Base-by-base conservation (phyloP, 1,140 invertebrate genomes). In the Drosophila suzukii region DNA sequence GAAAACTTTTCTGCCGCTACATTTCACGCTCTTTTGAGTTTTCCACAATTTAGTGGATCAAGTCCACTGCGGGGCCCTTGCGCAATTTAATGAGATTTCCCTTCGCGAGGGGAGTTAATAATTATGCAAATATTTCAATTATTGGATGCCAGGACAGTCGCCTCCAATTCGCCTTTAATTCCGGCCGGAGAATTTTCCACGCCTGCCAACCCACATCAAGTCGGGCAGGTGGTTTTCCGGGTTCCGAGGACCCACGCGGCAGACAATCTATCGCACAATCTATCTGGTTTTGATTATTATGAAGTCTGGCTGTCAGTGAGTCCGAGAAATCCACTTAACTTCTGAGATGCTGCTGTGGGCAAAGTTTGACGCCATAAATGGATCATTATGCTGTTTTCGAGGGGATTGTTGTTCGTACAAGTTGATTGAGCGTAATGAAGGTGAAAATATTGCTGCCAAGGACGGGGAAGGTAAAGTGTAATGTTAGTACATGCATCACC, bases 51-150 rank as follows among this genome's bases (percentile, higher is more conserved):
- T 63, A 30, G 38, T 38, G 54, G 51, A 27, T 70, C 38, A 46
- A 50, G 56, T 51, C 44, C 44, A 59, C 15, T 63, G 67, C 56
- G 49, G 20, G n/a, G 41, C 41, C 32, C 55, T 17, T 27, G 24
- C 24, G 59, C 44, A 71, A 58, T 72, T 86, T 86, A 88, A 86
- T 86, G 77, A 88, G 81, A 86, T 86, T 88, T 81, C 63, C 70
- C 78, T 27, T n/a, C 54, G 57, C 46, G 10, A 50, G 38, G 61
- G 32, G 13, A 49, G 53, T 38, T 72, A 76, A 83, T 73, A 79
- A 86, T 86, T 86, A 88, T 86, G 82, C 71, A 88, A 88, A 71
- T 82, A 86, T 83, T 88, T 75, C 36, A 47, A 88, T 78, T 86
- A 68, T 71, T 62, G 53, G 77, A 62, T 61, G 65, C 63, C 81